Evolutionary conservation across 2,888 invertebrate genomes (phyloP).

Genomic region (Stegana nigrithorax): DNA sequence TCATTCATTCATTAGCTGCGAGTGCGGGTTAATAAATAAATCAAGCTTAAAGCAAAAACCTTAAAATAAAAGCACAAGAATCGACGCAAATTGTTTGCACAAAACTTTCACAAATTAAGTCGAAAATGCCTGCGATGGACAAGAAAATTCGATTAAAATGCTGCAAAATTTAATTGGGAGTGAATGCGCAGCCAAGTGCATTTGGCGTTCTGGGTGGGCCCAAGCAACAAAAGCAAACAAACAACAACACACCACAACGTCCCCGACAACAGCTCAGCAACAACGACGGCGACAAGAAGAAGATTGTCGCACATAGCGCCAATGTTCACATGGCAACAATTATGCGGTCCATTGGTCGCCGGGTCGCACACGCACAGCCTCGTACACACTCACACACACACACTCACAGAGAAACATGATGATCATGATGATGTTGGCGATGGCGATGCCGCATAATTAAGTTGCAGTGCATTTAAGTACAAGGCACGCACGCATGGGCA

Average conservation of each 20-base stretch:
- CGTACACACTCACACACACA: not conserved
- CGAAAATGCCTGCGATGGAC: conserved; percentile 16
- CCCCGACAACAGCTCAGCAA: not conserved
- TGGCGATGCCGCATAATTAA: conserved; percentile 7
- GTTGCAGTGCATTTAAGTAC: not conserved
- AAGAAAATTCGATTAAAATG: conserved; percentile 51
- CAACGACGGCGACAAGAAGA: not conserved
- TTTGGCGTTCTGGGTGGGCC: conserved; percentile 14
- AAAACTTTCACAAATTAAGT: conserved; percentile 58
- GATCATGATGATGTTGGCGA: too few species aligned
- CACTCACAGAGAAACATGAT: not conserved
- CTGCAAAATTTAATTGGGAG: conserved; percentile 52
- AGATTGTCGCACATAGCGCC: not conserved
- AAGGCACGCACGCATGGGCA: not conserved
- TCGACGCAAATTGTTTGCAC: conserved; percentile 47
- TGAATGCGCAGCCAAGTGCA: conserved; percentile 5
- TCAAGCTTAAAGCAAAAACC: too few species aligned
- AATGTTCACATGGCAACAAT: too few species aligned
- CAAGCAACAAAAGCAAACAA: not conserved
- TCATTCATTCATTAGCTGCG: conserved; percentile 4
- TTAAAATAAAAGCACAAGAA: too few species aligned
- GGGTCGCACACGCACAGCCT: not conserved
- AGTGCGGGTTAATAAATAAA: too few species aligned
- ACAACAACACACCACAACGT: too few species aligned
- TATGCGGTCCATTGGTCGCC: too few species aligned